These are phyloP conservation scores for Sebastes steindachneri DNA, from an alignment of 2,797 vertebrate species.

Conservation along the genomic window DNA sequence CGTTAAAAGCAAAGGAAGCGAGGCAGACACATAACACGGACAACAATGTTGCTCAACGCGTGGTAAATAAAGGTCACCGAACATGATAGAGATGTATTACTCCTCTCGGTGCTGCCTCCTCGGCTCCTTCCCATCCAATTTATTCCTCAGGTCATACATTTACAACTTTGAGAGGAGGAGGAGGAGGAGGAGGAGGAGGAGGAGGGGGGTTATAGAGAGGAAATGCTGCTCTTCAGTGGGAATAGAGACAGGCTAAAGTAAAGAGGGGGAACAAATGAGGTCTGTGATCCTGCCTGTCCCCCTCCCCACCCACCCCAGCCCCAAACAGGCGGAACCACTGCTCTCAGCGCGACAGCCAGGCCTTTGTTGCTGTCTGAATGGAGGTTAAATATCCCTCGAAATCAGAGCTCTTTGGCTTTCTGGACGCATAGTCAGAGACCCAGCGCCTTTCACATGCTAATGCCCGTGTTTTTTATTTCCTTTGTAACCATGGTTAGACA, in stretches of 20 bases:
- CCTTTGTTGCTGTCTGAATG: slow-evolving; percentile 90
- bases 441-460: slow-evolving; percentile 91
- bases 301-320: slow-evolving; percentile 47
- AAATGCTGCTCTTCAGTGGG: slow-evolving; percentile 84
- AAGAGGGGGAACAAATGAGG: slow-evolving; percentile 90
- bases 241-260: slow-evolving; percentile 88
- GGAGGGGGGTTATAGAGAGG: slow-evolving; percentile 55
- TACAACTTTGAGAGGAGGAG: slow-evolving; percentile 65
- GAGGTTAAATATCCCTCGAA: slow-evolving; percentile 92
- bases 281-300: slow-evolving; percentile 84
- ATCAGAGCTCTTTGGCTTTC: slow-evolving; percentile 89
- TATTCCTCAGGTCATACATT: slow-evolving; percentile 78
- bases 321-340: slow-evolving; percentile 84
- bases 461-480: slow-evolving; percentile 82
- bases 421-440: slow-evolving; percentile 86
- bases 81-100: slow-evolving; percentile 77
- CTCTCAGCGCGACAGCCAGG: slow-evolving; percentile 83
- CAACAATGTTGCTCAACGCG: slow-evolving; percentile 45
- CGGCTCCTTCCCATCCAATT: slow-evolving; percentile 76
- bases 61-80: slow-evolving; percentile 80
- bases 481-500: slow-evolving; percentile 84
- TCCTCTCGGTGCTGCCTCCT: slow-evolving; percentile 60
- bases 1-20: slow-evolving; percentile 55
- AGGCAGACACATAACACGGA: slow-evolving; percentile 28
- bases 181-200: slow-evolving; percentile 3